Conservation (phyloP, 2,797 vertebrate species). For the Tapera naevia region DNA sequence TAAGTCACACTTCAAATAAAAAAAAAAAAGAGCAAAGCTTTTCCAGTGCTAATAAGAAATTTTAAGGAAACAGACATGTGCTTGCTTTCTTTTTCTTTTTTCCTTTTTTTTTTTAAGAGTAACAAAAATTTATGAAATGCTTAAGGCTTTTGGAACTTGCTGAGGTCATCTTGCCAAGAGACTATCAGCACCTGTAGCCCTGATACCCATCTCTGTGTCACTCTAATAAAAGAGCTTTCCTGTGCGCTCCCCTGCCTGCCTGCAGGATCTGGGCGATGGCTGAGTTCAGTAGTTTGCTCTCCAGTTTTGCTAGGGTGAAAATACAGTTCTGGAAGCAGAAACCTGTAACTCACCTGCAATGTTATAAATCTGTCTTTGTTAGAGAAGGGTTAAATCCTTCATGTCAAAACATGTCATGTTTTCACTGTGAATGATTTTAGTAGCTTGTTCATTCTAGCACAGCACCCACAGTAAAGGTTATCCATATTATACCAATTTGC, state of each 20-base stretch:
- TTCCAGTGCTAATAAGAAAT: conserved; percentile 40
- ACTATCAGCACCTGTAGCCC: conserved; percentile 20
- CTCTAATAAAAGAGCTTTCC: conserved; percentile 5
- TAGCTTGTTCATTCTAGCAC: conserved; percentile 49
- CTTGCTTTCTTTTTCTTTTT: not conserved
- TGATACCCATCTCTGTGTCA: conserved; percentile 20
- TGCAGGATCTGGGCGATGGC: not conserved
- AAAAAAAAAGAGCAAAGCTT: conserved; percentile 34
- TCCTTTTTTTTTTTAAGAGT: too few species aligned
- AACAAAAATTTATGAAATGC: not conserved
- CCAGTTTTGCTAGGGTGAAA: conserved; percentile 39
- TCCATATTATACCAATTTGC: conserved; percentile 66
- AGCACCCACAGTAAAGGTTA: conserved; percentile 66
- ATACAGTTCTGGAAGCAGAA: conserved; percentile 50
- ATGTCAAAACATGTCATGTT: conserved; percentile 62
- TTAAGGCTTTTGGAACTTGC: conserved; percentile 10
- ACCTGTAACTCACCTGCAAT: conserved; percentile 24
- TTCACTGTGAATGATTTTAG: conserved; percentile 45
- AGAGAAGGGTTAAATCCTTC: conserved; percentile 60
- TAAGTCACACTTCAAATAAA: not conserved
- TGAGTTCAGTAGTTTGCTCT: conserved; percentile 4
- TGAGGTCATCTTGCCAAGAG: conserved; percentile 35
- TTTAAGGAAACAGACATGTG: not conserved
- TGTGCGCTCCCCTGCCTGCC: not conserved
- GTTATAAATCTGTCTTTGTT: conserved; percentile 55